These are phyloP conservation scores for Bos taurus DNA, from an alignment of 2,113 vertebrate species.

Conservation along the genomic window DNA sequence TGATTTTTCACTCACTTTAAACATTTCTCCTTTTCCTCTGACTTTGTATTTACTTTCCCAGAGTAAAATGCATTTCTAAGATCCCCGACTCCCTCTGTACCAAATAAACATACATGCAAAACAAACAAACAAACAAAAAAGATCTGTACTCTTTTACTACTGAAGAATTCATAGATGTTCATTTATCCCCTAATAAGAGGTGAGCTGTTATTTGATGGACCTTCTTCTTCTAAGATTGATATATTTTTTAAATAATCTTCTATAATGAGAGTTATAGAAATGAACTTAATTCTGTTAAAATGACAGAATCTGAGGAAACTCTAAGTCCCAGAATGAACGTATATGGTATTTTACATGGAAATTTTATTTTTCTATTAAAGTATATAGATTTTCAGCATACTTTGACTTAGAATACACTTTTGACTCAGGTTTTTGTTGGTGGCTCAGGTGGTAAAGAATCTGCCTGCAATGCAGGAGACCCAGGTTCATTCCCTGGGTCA, in stretches of 20 bases:
- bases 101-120: background rate
- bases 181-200: background rate
- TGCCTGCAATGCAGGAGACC: background rate
- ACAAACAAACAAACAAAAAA: background rate
- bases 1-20: background rate
- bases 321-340: background rate
- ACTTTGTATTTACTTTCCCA: background rate
- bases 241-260: background rate
- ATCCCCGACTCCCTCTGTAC: background rate
- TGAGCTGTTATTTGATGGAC: background rate
- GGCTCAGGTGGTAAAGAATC: background rate
- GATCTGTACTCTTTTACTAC: background rate
- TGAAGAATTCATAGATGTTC: background rate
- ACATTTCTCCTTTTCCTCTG: background rate
- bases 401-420: background rate
- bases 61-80: background rate
- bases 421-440: background rate
- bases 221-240: background rate
- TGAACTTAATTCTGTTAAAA: background rate
- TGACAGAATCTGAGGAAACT: background rate
- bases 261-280: background rate
- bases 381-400: background rate
- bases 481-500: background rate
- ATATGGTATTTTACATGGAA: background rate
- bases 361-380: background rate